A percentile compares a stretch with the other conserved stretches of the same genome.
Conservation (phyloP, 2,113 vertebrate species). For the Paraplagusia blochii region DNA sequence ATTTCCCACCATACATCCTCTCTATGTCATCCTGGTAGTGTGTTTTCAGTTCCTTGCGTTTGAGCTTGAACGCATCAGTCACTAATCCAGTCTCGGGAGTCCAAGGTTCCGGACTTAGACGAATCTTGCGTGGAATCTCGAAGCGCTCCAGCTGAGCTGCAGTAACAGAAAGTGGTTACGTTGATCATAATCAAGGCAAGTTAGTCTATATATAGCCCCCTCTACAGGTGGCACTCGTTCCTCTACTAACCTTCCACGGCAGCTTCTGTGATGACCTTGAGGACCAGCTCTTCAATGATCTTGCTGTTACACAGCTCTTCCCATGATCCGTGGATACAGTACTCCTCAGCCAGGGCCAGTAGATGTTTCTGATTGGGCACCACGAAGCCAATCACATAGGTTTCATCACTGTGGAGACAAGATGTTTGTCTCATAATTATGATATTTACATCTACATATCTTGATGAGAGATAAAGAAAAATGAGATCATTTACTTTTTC, state of each 20-base stretch:
- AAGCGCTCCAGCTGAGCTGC: constrained; percentile 90
- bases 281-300: constrained; percentile 87
- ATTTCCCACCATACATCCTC: constrained; percentile 86
- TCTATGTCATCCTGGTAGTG: constrained; percentile 90
- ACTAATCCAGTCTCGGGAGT: constrained; percentile 94
- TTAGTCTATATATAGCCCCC: too few relatives aligned
- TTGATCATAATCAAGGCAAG: background rate
- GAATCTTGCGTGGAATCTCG: constrained; percentile 91
- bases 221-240: too few relatives aligned
- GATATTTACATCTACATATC: too few relatives aligned
- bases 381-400: constrained; percentile 92
- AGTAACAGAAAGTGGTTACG: constrained; percentile 15
- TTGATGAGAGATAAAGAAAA: too few relatives aligned
- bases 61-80: constrained; percentile 96
- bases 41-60: constrained; percentile 88
- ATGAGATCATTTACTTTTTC: too few relatives aligned
- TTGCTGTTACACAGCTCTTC: constrained; percentile 87
- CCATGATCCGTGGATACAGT: constrained; percentile 79
- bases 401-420: constrained; percentile 86
- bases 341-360: constrained; percentile 80
- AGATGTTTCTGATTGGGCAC: constrained; percentile 97
- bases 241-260: constrained; percentile 68
- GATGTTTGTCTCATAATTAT: too few relatives aligned
- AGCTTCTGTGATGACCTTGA: constrained; percentile 84
- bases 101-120: constrained; percentile 89